phyloP scores from a whole-genome alignment of 2,888 invertebrate species.

The Heliconius cydno region DNA sequence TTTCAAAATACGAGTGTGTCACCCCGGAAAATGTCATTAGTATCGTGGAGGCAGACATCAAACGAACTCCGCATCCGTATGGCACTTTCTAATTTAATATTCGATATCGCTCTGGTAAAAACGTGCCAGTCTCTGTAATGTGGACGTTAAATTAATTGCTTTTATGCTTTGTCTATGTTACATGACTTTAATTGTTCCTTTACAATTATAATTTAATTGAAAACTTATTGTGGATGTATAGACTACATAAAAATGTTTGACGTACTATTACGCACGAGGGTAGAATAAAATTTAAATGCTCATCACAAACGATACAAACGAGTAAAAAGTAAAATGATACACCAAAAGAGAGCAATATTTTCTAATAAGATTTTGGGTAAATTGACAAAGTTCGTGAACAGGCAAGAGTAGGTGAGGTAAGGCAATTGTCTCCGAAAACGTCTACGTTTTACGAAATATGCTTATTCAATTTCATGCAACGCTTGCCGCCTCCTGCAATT shows the following conservation, averaged over 20 bases:
- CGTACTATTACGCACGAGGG: background rate
- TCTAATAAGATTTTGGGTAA: slow-evolving; percentile 80
- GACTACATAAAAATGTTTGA: background rate
- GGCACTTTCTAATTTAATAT: slow-evolving; percentile 78
- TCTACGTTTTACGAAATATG: slow-evolving; percentile 84
- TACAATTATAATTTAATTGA: slow-evolving; percentile 16
- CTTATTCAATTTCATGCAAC: slow-evolving; percentile 85
- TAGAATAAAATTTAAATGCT: slow-evolving; percentile 27
- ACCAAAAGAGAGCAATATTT: slow-evolving; percentile 69
- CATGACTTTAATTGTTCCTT: slow-evolving; percentile 17
- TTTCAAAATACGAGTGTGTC: slow-evolving; percentile 58
- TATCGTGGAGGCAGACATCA: slow-evolving; percentile 73
- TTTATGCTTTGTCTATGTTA: slow-evolving; percentile 25
- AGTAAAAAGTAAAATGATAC: slow-evolving; percentile 55
- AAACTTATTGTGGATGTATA: background rate
- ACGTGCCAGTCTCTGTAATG: slow-evolving; percentile 68
- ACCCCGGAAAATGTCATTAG: slow-evolving; percentile 78
- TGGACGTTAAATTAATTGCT: slow-evolving; percentile 70
- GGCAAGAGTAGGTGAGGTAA: slow-evolving; percentile 83
- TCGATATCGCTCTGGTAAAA: slow-evolving; percentile 74
- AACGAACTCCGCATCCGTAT: slow-evolving; percentile 76
- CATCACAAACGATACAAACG: slow-evolving; percentile 31
- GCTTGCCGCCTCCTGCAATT: slow-evolving; percentile 84
- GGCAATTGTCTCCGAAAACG: slow-evolving; percentile 84
- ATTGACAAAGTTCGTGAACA: slow-evolving; percentile 83